These are phyloP conservation scores for Choristoneura fumiferana DNA, from an alignment of 1,140 invertebrate genomes.

Conservation along the genomic window DNA sequence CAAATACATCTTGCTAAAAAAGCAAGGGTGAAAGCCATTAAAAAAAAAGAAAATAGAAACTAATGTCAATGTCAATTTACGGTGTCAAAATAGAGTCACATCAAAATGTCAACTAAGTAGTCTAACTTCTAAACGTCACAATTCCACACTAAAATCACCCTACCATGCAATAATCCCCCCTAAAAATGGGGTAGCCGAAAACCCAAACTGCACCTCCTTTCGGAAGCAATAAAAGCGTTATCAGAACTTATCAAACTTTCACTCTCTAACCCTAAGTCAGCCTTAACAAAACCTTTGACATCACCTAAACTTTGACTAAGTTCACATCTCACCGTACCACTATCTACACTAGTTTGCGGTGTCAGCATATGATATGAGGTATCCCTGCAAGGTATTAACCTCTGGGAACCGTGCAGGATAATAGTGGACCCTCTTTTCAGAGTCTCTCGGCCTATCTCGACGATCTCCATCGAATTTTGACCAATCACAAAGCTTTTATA, in stretches of 20 bases:
- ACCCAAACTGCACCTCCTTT: conserved; percentile 41
- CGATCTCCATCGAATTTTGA: conserved; percentile 83
- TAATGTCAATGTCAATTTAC: too few species aligned
- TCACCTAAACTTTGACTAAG: conserved; percentile 54
- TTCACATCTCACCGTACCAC: conserved; percentile 45
- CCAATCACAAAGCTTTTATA: conserved; percentile 88
- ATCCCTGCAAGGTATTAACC: conserved; percentile 80
- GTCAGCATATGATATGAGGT: conserved; percentile 64
- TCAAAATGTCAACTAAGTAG: too few species aligned
- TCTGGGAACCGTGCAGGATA: conserved; percentile 84
- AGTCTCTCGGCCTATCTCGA: conserved; percentile 86
- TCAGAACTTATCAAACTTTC: conserved; percentile 59
- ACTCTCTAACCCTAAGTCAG: conserved; percentile 46
- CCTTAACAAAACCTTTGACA: conserved; percentile 55
- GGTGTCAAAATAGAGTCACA: too few species aligned
- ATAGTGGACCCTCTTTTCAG: conserved; percentile 85
- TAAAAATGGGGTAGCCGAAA: conserved; percentile 7
- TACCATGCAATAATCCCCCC: too few species aligned
- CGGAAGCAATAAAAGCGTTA: conserved; percentile 62
- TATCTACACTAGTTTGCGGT: conserved; percentile 24
- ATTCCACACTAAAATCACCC: not conserved
- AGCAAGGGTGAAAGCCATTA: too few species aligned
- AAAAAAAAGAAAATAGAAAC: too few species aligned
- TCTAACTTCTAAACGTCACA: not conserved
- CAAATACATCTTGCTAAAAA: too few species aligned